phyloP scores from a whole-genome alignment of 1,140 invertebrate species.

The Papilio xuthus region DNA sequence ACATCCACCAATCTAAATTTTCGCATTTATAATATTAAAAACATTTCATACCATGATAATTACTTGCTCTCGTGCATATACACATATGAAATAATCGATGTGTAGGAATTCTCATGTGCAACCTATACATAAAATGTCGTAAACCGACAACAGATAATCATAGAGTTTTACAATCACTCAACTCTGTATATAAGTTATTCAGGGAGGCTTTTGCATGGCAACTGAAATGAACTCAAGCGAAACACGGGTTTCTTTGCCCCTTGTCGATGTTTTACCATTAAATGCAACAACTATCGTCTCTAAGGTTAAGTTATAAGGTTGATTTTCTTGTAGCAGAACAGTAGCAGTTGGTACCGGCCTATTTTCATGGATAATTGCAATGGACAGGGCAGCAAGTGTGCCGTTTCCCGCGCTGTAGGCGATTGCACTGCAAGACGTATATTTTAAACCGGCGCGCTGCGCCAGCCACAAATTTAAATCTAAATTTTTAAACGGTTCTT shows the following conservation, averaged over 20 bases:
- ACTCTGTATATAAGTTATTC: slow-evolving; percentile 43
- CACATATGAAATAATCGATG: background rate
- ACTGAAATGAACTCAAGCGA: slow-evolving; percentile 42
- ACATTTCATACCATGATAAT: background rate
- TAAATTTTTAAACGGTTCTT: slow-evolving; percentile 43
- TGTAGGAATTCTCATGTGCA: slow-evolving; percentile 12
- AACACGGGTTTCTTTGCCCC: slow-evolving; percentile 44
- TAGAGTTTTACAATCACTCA: slow-evolving; percentile 34
- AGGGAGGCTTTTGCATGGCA: slow-evolving; percentile 45
- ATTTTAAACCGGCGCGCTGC: slow-evolving; percentile 35
- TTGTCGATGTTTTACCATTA: slow-evolving; percentile 19
- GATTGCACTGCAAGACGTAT: slow-evolving; percentile 36
- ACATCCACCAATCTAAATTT: background rate
- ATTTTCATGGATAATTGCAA: slow-evolving; percentile 55
- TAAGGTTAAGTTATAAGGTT: slow-evolving; percentile 27
- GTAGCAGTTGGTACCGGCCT: slow-evolving; percentile 27
- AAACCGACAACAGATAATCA: slow-evolving; percentile 24
- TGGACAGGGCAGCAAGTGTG: slow-evolving; percentile 48
- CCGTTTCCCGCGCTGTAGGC: slow-evolving; percentile 47
- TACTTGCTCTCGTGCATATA: background rate
- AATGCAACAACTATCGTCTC: background rate
- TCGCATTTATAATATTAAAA: background rate
- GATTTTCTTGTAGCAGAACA: slow-evolving; percentile 28
- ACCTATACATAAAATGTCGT: slow-evolving; percentile 11
- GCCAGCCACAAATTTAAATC: slow-evolving; percentile 40